phyloP scores from a whole-genome alignment of 2,888 invertebrate species.

The Drosophila demipolita region DNA sequence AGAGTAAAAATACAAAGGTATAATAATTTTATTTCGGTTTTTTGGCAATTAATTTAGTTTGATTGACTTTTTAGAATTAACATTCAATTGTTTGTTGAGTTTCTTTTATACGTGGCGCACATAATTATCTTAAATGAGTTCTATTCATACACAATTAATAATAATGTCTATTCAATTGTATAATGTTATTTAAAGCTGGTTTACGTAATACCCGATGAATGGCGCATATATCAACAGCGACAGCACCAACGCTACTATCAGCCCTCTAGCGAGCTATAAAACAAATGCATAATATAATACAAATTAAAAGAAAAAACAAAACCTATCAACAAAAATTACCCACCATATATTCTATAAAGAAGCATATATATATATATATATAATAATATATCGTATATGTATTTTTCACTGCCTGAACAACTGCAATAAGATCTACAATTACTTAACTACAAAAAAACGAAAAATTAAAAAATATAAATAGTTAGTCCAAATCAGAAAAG shows the following conservation, averaged over 20 bases:
- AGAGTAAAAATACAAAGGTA: slow-evolving; percentile 89
- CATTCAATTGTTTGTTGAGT: slow-evolving; percentile 33
- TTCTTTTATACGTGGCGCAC: slow-evolving; percentile 35
- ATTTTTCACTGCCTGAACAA: slow-evolving; percentile 50
- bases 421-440: slow-evolving; percentile 35
- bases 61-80: slow-evolving; percentile 30
- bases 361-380: slow-evolving; percentile 11
- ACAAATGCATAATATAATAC: slow-evolving; percentile 5
- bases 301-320: neutral
- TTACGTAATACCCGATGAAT: slow-evolving; percentile 85
- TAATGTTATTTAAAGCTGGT: slow-evolving; percentile 83
- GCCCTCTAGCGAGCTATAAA: slow-evolving; percentile 85
- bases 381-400: slow-evolving; percentile 4
- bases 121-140: slow-evolving; percentile 20
- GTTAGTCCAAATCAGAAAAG: slow-evolving; percentile 35
- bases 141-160: slow-evolving; percentile 47
- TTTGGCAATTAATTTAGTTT: slow-evolving; percentile 7
- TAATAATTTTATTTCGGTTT: slow-evolving; percentile 48
- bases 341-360: slow-evolving; percentile 42
- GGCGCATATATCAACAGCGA: slow-evolving; percentile 85
- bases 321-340: slow-evolving; percentile 40
- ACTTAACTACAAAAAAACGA: slow-evolving; percentile 25
- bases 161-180: slow-evolving; percentile 58
- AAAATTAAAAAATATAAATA: slow-evolving; percentile 14
- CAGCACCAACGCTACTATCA: slow-evolving; percentile 85